Percentiles rank a stretch among this genome's conserved stretches.
Conservation (phyloP, 2,888 invertebrate species). For the Phyto melanocephala region DNA sequence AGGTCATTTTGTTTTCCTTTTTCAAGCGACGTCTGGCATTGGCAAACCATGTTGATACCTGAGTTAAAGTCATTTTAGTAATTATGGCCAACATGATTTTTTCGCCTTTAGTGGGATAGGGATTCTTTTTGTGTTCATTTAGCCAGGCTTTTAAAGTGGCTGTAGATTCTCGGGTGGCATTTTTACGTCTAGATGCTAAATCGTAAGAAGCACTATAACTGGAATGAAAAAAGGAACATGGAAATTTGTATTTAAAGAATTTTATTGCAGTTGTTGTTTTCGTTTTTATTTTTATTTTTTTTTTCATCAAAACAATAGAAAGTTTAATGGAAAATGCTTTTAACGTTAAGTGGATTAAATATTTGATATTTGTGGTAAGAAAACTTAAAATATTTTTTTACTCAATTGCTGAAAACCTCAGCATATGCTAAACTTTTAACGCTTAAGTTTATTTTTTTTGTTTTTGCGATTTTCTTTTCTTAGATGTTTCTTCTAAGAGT, state of each 20-base stretch:
- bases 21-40: constrained; percentile 95
- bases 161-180: constrained; percentile 98
- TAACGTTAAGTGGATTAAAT: constrained; percentile 58
- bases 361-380: constrained; percentile 11
- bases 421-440: constrained; percentile 35
- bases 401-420: constrained; percentile 2
- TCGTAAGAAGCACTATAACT: constrained; percentile 96
- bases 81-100: constrained; percentile 97
- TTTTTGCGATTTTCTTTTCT: too few species aligned
- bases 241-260: constrained; percentile 3
- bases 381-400: constrained; percentile 16
- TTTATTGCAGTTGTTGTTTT: neutral
- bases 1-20: constrained; percentile 98
- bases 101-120: constrained; percentile 97
- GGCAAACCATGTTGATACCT: constrained; percentile 98
- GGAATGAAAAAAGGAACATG: constrained; percentile 71
- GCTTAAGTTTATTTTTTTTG: too few species aligned
- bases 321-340: constrained; percentile 45
- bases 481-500: constrained; percentile 4
- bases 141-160: constrained; percentile 98
- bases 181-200: constrained; percentile 95
- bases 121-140: constrained; percentile 97
- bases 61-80: constrained; percentile 96
- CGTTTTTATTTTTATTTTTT: too few species aligned
- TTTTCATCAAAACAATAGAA: constrained; percentile 15